These are phyloP conservation scores for Copidosoma aretas DNA, from an alignment of 2,888 invertebrate genomes.

Conservation along the genomic window DNA sequence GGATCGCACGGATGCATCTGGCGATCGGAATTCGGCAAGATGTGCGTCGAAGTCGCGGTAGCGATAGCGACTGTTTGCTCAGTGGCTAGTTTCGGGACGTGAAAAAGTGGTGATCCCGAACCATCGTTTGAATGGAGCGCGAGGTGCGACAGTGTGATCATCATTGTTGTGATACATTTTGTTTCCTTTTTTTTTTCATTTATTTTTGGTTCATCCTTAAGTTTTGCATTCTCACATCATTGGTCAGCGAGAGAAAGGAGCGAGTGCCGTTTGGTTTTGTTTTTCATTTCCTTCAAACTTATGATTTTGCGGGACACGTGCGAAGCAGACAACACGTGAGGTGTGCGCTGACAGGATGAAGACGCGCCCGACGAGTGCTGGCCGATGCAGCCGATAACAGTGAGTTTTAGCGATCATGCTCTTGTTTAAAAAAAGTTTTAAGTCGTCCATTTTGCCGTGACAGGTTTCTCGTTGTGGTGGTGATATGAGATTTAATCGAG, in stretches of 20 bases:
- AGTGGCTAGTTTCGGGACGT: background rate
- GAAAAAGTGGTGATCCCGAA: no score
- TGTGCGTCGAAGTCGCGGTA: background rate
- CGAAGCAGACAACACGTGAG: background rate
- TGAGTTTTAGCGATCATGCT: conserved; percentile 20
- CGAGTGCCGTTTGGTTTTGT: background rate
- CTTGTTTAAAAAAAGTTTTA: no score
- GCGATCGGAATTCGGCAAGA: no score
- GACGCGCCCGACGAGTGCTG: conserved; percentile 12
- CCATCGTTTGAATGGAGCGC: background rate
- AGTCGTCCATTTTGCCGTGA: no score
- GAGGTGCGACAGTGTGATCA: background rate
- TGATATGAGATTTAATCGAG: no score
- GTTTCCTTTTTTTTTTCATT: conserved; percentile 2
- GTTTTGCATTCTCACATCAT: no score
- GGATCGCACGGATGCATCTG: background rate
- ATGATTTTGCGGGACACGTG: background rate
- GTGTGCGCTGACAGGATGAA: background rate
- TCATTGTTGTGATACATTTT: background rate
- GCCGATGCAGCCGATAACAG: conserved; percentile 29
- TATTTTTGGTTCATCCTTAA: no score
- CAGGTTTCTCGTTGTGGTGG: no score
- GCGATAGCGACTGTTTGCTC: background rate
- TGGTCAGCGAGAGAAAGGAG: no score
- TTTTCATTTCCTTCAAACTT: background rate